Evolutionary conservation across 2,797 vertebrate genomes (phyloP).

Genomic region (Rhinatrema bivittatum): DNA sequence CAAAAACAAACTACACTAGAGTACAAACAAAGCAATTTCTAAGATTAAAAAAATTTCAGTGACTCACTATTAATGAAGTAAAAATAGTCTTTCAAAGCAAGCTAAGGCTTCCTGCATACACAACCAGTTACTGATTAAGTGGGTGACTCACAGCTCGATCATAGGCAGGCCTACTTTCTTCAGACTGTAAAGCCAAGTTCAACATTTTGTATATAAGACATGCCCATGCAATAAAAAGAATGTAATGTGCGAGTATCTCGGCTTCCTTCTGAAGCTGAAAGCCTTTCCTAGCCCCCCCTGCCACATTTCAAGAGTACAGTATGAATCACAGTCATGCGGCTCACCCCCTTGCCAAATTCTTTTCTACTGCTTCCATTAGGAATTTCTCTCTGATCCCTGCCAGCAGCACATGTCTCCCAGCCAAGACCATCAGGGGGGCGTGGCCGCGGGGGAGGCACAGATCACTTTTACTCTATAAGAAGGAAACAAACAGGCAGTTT

Average conservation of each 20-base stretch:
- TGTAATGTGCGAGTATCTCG: constrained; percentile 67
- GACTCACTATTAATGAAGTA: constrained; percentile 38
- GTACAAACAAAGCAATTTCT: no score
- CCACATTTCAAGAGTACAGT: constrained; percentile 61
- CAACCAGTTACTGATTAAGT: constrained; percentile 58
- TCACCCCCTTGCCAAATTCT: constrained; percentile 67
- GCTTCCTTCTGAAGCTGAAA: constrained; percentile 54
- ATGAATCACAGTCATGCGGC: constrained; percentile 71
- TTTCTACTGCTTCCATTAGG: constrained; percentile 56
- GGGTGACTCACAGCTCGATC: constrained; percentile 64
- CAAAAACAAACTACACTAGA: no score
- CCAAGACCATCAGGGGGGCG: constrained; percentile 54
- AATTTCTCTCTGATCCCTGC: constrained; percentile 59
- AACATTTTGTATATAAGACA: constrained; percentile 77
- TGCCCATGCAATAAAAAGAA: constrained; percentile 77
- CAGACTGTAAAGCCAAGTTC: constrained; percentile 60
- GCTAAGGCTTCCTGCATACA: constrained; percentile 52
- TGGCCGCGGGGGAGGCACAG: constrained; percentile 19
- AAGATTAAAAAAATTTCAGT: no score
- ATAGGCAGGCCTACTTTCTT: constrained; percentile 51
- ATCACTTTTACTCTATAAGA: not conserved
- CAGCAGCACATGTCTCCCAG: constrained; percentile 53
- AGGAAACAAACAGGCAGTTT: constrained; percentile 18
- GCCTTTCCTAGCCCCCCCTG: constrained; percentile 57
- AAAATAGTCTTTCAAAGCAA: constrained; percentile 41